A percentile compares a stretch with the other conserved stretches of the same genome.
phyloP scores from a whole-genome alignment of 2,113 vertebrate species.

The Mirza zaza region DNA sequence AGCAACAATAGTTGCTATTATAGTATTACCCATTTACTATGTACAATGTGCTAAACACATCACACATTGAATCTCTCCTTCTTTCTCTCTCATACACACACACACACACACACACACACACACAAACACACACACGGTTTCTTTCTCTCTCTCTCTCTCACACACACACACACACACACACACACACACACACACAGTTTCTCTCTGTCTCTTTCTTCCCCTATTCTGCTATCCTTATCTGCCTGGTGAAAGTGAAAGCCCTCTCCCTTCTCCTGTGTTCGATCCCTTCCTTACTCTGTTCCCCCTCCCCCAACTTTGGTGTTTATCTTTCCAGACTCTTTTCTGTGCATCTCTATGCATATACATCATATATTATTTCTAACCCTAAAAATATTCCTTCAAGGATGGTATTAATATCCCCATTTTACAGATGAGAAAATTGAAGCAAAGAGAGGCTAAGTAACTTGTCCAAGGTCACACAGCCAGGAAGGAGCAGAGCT shows the following conservation, averaged over 20 bases:
- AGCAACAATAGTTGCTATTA: not conserved
- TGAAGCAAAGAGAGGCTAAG: not conserved
- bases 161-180: not conserved
- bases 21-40: not conserved
- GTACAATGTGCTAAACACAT: not conserved
- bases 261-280: not conserved
- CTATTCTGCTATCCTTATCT: not conserved
- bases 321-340: not conserved
- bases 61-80: slow-evolving; percentile 9
- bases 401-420: not conserved
- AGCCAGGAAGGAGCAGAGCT: not conserved
- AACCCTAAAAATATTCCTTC: not conserved
- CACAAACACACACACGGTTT: not conserved
- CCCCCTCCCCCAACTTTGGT: not conserved
- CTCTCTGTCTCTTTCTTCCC: not conserved
- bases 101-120: not conserved
- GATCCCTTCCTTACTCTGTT: not conserved
- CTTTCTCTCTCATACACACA: too few relatives aligned
- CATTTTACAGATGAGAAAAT: not conserved
- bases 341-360: not conserved
- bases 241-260: not conserved
- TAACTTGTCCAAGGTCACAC: not conserved
- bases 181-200: not conserved
- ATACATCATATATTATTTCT: not conserved
- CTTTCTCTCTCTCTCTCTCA: too few relatives aligned